These are phyloP conservation scores for Ormyrus rosae DNA, from an alignment of 2,888 invertebrate genomes.

Conservation along the genomic window DNA sequence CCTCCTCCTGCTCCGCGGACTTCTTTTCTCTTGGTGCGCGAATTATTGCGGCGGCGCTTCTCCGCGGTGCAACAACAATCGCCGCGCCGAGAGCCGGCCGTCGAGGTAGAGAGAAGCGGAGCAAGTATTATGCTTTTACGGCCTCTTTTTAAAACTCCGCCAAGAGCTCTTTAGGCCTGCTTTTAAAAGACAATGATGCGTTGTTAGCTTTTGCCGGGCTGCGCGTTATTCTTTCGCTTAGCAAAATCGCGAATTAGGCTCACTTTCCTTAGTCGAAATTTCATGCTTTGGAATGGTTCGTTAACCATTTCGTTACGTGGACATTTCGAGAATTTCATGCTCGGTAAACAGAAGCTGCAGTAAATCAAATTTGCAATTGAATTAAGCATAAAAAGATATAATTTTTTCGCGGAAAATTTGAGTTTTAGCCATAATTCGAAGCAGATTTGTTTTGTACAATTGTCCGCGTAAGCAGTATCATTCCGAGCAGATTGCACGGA, in stretches of 20 bases:
- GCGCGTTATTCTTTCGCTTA: conserved; percentile 3
- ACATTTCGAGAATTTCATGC: too few relatives aligned
- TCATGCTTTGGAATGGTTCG: too few relatives aligned
- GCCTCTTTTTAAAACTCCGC: conserved; percentile 48
- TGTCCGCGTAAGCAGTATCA: too few relatives aligned
- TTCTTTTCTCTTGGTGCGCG: neutral
- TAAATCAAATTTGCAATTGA: too few relatives aligned
- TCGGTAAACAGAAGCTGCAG: too few relatives aligned
- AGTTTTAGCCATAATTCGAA: neutral
- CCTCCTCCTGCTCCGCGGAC: conserved; percentile 1
- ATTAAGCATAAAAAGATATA: neutral
- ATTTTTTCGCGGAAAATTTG: neutral
- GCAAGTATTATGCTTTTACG: conserved; percentile 43
- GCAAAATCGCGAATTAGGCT: too few relatives aligned
- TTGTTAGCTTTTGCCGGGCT: conserved; percentile 26
- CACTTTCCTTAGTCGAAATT: too few relatives aligned
- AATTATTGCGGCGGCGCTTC: conserved; percentile 36
- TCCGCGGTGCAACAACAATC: conserved; percentile 45
- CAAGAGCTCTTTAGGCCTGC: conserved; percentile 29
- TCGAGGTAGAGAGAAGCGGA: neutral
- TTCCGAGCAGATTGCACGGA: neutral
- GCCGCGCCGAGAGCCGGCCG: neutral
- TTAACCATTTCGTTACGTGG: too few relatives aligned
- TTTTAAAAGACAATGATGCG: conserved; percentile 39
- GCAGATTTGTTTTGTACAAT: too few relatives aligned